Evolutionary conservation across 1,140 invertebrate genomes (phyloP).

Genomic region (Rhopalosiphum padi): DNA sequence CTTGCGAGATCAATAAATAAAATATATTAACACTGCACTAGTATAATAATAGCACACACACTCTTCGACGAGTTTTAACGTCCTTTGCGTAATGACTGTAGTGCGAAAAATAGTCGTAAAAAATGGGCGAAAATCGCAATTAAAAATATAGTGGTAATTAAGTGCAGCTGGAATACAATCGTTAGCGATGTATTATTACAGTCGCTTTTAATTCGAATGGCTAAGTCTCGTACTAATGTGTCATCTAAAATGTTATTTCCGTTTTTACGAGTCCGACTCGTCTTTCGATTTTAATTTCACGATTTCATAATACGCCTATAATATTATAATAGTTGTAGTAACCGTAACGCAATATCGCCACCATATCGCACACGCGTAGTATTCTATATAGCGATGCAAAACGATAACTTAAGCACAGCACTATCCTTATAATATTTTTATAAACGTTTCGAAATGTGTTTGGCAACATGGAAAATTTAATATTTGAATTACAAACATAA

Average conservation of each 20-base stretch:
- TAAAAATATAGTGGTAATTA: constrained; percentile 41
- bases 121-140: constrained; percentile 33
- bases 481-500: background rate
- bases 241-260: constrained; percentile 15
- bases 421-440: background rate
- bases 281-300: background rate
- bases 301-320: background rate
- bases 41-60: background rate
- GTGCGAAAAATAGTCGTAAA: background rate
- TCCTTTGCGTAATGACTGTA: too few species aligned
- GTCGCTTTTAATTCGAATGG: constrained; percentile 11
- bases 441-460: background rate
- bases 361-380: background rate
- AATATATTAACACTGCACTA: background rate
- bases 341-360: background rate
- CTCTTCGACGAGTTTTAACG: background rate
- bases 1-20: background rate
- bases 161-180: constrained; percentile 18
- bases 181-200: constrained; percentile 6
- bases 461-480: background rate
- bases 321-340: background rate
- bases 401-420: background rate
- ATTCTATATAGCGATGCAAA: background rate
- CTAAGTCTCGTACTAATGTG: constrained; percentile 21
- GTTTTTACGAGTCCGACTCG: background rate